Evolutionary conservation across 2,888 invertebrate genomes (phyloP).

Genomic region (Pemphredon lugubris): DNA sequence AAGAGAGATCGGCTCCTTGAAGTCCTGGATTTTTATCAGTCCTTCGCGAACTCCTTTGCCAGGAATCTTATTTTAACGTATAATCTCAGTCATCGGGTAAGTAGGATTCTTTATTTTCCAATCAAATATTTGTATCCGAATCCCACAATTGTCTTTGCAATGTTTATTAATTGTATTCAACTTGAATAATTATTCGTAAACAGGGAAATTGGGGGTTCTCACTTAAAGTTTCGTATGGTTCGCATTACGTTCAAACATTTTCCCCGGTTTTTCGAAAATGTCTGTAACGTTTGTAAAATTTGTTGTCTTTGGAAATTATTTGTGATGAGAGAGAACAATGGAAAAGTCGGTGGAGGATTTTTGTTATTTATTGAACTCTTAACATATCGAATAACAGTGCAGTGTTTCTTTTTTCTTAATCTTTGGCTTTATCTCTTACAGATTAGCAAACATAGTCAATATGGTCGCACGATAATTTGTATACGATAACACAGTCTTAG

Average conservation of each 20-base stretch:
- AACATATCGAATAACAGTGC: constrained; percentile 47
- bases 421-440: constrained; percentile 40
- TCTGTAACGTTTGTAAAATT: no score
- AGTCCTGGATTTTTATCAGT: constrained; percentile 99
- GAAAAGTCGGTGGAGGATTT: neutral
- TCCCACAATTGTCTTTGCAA: no score
- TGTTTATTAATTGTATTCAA: no score
- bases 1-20: constrained; percentile 97
- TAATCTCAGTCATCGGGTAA: constrained; percentile 97
- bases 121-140: no score
- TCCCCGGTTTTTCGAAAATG: no score
- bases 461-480: constrained; percentile 10
- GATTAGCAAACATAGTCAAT: constrained; percentile 19
- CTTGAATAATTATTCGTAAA: no score
- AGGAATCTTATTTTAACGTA: constrained; percentile 98
- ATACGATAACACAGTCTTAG: constrained; percentile 48
- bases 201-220: no score
- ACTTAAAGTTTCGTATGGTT: no score
- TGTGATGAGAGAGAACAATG: no score
- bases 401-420: constrained; percentile 10
- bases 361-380: constrained; percentile 54
- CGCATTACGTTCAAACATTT: no score
- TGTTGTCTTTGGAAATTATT: no score
- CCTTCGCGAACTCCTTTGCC: constrained; percentile 99
- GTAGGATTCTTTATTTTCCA: no score